phyloP scores from a whole-genome alignment of 1,140 invertebrate genomes.

The Drosophila arawakana region DNA sequence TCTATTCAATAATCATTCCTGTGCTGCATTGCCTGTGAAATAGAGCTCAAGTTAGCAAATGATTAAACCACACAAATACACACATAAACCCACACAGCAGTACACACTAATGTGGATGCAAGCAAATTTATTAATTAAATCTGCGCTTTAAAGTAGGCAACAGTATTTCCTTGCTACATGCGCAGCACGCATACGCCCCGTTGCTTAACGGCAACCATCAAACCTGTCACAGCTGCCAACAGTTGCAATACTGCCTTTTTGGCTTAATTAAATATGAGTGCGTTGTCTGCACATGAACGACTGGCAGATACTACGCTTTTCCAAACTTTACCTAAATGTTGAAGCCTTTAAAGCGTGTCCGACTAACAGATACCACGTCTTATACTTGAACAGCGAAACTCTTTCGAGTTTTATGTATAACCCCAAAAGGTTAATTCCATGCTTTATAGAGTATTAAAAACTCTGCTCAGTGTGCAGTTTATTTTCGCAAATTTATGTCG shows the following conservation, averaged over 20 bases:
- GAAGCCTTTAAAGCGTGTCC: not conserved
- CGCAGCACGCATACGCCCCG: constrained; percentile 38
- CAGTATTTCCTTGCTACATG: constrained; percentile 5
- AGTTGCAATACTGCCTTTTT: constrained; percentile 47
- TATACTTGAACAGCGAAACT: not conserved
- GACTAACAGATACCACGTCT: not conserved
- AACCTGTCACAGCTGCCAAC: constrained; percentile 46
- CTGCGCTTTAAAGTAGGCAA: constrained; percentile 41
- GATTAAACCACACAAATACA: constrained; percentile 13
- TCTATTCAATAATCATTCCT: constrained; percentile 77
- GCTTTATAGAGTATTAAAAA: constrained; percentile 37
- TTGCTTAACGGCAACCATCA: not conserved
- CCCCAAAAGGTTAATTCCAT: not conserved
- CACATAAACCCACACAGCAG: not conserved
- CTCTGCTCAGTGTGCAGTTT: constrained; percentile 10
- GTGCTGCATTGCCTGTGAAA: constrained; percentile 52
- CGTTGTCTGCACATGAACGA: not conserved
- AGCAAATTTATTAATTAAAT: constrained; percentile 35
- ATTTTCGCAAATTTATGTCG: constrained; percentile 39
- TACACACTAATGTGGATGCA: not conserved
- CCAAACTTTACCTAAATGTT: no score
- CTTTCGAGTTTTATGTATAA: not conserved
- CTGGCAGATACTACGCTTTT: not conserved
- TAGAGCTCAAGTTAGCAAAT: constrained; percentile 36
- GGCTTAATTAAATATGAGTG: constrained; percentile 67